Evolutionary conservation across 2,113 vertebrate genomes (phyloP).

Genomic region (Laticauda colubrina): DNA sequence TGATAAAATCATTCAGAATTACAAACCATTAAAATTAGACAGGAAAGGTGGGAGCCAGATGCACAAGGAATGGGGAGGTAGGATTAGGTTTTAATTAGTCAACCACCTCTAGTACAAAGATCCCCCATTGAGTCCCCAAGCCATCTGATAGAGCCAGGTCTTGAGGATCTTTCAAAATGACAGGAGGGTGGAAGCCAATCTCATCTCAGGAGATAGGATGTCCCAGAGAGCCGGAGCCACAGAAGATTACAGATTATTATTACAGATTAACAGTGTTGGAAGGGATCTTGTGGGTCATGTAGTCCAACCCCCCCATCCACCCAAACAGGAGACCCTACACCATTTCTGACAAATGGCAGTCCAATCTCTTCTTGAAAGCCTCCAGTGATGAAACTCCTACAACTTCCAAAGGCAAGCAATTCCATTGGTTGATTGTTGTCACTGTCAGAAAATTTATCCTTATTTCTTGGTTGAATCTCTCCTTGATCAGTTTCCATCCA

Average conservation of each 20-base stretch:
- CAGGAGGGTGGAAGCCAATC: background rate
- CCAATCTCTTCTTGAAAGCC: too few species aligned
- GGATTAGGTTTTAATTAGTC: background rate
- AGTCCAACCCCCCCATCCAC: too few species aligned
- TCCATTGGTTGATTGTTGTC: too few species aligned
- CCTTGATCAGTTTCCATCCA: too few species aligned
- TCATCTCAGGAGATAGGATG: background rate
- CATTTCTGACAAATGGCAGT: too few species aligned
- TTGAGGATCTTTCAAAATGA: background rate
- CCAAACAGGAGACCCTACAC: too few species aligned
- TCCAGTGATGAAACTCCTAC: too few species aligned
- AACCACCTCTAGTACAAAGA: background rate
- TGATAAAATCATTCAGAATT: background rate
- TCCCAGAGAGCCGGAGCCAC: background rate
- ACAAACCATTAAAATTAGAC: background rate
- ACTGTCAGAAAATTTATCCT: too few species aligned
- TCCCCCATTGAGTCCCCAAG: background rate
- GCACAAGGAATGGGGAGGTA: background rate
- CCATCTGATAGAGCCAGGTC: background rate
- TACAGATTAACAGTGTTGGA: too few species aligned
- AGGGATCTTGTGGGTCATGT: too few species aligned
- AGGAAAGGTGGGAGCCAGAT: background rate
- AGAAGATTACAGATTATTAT: background rate
- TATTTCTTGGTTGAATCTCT: too few species aligned
- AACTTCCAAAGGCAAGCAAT: too few species aligned